Percentiles rank a stretch among this genome's conserved stretches.
These are phyloP conservation scores for Listrodromus nycthemerus DNA, from an alignment of 2,888 invertebrate species.

Conservation along the genomic window DNA sequence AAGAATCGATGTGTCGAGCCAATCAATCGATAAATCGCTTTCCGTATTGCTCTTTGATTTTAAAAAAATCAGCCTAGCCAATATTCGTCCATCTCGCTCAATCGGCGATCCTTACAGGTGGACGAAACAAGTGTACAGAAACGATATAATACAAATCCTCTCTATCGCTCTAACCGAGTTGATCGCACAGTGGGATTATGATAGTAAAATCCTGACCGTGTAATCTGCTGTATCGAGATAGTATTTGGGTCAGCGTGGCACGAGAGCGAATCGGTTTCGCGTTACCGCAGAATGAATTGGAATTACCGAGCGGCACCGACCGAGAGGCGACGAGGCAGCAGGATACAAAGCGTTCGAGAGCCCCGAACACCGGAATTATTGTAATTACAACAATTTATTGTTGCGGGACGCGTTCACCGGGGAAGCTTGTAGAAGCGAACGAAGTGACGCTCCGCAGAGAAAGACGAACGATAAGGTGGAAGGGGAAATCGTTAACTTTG, in stretches of 20 bases:
- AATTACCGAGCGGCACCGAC: conserved; percentile 68
- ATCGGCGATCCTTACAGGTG: neutral
- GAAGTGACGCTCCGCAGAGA: conserved; percentile 18
- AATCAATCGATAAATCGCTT: neutral
- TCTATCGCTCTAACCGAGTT: neutral
- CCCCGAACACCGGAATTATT: conserved; percentile 80
- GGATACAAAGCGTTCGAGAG: conserved; percentile 55
- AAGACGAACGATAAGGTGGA: neutral
- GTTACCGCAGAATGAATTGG: conserved; percentile 76
- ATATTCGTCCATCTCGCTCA: neutral
- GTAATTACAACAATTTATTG: conserved; percentile 82
- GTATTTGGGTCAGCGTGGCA: conserved; percentile 75
- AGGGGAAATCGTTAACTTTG: conserved; percentile 43
- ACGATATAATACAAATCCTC: neutral
- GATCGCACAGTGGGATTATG: neutral
- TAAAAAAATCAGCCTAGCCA: neutral
- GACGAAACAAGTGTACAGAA: conserved; percentile 7
- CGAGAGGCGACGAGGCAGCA: conserved; percentile 74
- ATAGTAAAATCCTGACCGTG: conserved; percentile 28
- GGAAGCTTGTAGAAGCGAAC: conserved; percentile 39
- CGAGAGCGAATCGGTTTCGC: conserved; percentile 68
- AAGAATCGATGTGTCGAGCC: neutral
- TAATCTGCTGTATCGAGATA: conserved; percentile 43
- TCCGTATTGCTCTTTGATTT: neutral
- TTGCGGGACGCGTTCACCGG: conserved; percentile 64